Conservation (phyloP, 1,140 invertebrate genomes). For the Papilio polytes region DNA sequence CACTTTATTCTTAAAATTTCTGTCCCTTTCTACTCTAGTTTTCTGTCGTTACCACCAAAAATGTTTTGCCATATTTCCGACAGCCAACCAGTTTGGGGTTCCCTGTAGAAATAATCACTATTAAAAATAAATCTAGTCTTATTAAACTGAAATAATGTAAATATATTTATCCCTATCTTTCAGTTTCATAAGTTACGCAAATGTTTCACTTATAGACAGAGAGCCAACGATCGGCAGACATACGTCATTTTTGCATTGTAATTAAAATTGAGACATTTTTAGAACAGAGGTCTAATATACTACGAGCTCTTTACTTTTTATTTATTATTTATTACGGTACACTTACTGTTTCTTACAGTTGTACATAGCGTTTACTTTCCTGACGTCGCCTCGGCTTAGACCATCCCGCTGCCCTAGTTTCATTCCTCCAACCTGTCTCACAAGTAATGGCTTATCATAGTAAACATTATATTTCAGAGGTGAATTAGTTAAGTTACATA, state of each 20-base stretch:
- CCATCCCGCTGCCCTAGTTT: conserved; percentile 88
- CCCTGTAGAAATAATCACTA: conserved; percentile 55
- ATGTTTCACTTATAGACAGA: neutral
- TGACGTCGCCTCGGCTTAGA: conserved; percentile 88
- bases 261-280: no score
- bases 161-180: no score
- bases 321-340: neutral
- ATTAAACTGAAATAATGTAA: neutral
- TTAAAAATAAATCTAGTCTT: neutral
- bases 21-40: neutral
- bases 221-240: neutral
- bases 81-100: conserved; percentile 68
- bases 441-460: neutral
- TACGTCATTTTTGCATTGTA: neutral
- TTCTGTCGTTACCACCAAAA: conserved; percentile 50
- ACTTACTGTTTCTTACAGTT: conserved; percentile 86
- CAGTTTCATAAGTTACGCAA: no score
- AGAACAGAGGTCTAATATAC: no score
- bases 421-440: conserved; percentile 58
- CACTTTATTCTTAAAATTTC: conserved; percentile 9
- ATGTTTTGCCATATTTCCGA: conserved; percentile 67
- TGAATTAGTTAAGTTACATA: no score
- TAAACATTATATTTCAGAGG: no score
- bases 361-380: conserved; percentile 91
- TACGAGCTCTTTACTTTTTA: neutral